These are phyloP conservation scores for Conger conger DNA, from an alignment of 2,113 vertebrate genomes.

Conservation along the genomic window DNA sequence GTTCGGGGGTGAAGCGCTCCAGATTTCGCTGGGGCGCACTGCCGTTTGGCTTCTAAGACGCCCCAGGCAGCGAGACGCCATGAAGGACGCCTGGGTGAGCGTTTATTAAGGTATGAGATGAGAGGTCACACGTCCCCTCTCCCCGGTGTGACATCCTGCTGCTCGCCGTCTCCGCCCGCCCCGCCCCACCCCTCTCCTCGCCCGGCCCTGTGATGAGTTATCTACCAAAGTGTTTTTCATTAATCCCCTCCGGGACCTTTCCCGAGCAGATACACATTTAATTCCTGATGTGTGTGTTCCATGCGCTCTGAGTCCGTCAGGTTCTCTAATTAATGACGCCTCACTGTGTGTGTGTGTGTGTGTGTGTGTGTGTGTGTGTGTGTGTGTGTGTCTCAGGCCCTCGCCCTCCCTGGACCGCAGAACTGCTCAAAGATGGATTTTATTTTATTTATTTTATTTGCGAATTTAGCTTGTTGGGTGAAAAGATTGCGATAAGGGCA, in stretches of 20 bases:
- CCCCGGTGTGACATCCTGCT: slow-evolving; percentile 70
- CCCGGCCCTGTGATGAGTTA: slow-evolving; percentile 63
- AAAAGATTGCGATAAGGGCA: neutral
- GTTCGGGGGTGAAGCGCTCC: slow-evolving; percentile 26
- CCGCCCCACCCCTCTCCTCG: slow-evolving; percentile 49
- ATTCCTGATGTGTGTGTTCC: slow-evolving; percentile 70
- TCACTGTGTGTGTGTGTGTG: slow-evolving; percentile 59
- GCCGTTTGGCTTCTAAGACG: slow-evolving; percentile 58
- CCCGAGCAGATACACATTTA: slow-evolving; percentile 70
- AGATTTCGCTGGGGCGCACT: slow-evolving; percentile 57
- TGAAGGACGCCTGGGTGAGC: slow-evolving; percentile 76
- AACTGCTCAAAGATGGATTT: slow-evolving; percentile 62
- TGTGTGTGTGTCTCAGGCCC: slow-evolving; percentile 65
- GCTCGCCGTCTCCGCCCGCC: slow-evolving; percentile 59
- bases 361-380: slow-evolving; percentile 62
- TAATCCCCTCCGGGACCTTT: slow-evolving; percentile 71
- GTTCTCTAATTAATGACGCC: slow-evolving; percentile 72
- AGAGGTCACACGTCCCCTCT: slow-evolving; percentile 70
- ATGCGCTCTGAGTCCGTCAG: slow-evolving; percentile 65
- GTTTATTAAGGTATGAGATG: slow-evolving; percentile 83
- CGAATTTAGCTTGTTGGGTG: slow-evolving; percentile 50
- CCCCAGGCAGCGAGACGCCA: slow-evolving; percentile 70
- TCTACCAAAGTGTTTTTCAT: slow-evolving; percentile 76
- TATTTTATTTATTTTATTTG: slow-evolving; percentile 49
- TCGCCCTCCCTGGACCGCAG: slow-evolving; percentile 50